phyloP scores from a whole-genome alignment of 2,888 invertebrate species.

The Heterodera filipjevi region DNA sequence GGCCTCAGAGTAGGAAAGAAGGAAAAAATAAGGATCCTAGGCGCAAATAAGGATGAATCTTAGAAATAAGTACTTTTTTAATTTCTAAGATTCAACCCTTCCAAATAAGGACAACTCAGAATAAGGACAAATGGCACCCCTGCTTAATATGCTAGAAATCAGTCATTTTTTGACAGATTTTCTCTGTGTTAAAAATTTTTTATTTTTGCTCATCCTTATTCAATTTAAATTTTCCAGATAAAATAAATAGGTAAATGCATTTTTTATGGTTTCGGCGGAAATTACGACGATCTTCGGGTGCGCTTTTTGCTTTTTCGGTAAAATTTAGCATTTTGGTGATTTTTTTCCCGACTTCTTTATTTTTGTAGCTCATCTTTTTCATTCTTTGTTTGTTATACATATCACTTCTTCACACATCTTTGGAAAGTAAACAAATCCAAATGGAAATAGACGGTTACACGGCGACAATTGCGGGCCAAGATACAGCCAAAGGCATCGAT shows the following conservation, averaged over 20 bases:
- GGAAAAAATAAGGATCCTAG: no score
- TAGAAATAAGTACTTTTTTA: no score
- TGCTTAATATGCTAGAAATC: no score
- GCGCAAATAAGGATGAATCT: no score
- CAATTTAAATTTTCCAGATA: not conserved
- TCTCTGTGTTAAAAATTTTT: not conserved
- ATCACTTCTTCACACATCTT: conserved; percentile 1
- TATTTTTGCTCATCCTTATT: no score
- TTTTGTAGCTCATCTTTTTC: conserved; percentile 24
- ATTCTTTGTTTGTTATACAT: conserved; percentile 24
- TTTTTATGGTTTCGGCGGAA: conserved; percentile 15
- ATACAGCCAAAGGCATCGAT: not conserved
- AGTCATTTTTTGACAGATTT: no score
- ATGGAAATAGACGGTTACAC: not conserved
- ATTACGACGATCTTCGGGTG: not conserved
- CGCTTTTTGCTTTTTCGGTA: conserved; percentile 27
- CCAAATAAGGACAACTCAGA: no score
- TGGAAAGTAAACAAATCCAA: not conserved
- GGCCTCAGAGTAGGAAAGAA: no score
- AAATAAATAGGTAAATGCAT: not conserved
- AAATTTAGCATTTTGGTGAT: not conserved
- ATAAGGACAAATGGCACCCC: no score
- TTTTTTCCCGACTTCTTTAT: not conserved
- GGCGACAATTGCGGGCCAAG: not conserved
- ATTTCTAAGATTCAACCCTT: no score